phyloP scores from a whole-genome alignment of 2,113 vertebrate genomes.

The Pituophis catenifer region DNA sequence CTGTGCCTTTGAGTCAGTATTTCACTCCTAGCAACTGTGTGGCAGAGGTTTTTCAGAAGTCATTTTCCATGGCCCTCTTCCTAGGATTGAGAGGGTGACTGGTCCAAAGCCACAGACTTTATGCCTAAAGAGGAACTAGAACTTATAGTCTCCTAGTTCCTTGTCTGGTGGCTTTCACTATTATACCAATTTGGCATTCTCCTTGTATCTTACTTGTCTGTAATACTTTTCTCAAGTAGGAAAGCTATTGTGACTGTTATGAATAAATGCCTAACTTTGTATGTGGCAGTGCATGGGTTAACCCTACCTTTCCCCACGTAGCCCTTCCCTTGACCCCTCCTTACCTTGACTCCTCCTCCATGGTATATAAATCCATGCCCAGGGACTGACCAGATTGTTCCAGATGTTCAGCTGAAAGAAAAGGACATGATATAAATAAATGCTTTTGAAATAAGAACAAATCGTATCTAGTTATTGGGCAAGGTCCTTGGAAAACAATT shows the following conservation, averaged over 20 bases:
- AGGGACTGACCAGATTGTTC: too few species aligned
- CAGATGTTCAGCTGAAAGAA: too few species aligned
- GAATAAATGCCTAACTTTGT: too few species aligned
- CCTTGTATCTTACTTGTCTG: background rate
- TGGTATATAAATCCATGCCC: too few species aligned
- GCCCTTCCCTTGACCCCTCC: too few species aligned
- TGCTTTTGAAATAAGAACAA: too few species aligned
- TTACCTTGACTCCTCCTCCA: too few species aligned
- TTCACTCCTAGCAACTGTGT: background rate
- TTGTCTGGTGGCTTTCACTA: background rate
- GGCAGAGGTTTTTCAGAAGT: background rate
- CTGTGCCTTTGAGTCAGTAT: background rate
- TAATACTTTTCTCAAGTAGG: background rate
- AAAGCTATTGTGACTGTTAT: background rate
- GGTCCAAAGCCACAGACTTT: background rate
- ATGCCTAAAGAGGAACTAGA: background rate
- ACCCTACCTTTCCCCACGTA: too few species aligned
- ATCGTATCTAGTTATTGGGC: too few species aligned
- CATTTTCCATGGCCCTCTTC: background rate
- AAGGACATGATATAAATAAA: too few species aligned
- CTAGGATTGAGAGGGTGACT: background rate
- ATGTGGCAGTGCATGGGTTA: too few species aligned
- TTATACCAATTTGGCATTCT: background rate
- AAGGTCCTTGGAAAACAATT: too few species aligned
- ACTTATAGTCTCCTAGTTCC: background rate